Evolutionary conservation across 1,140 invertebrate genomes (phyloP).

Genomic region (Drosophila cardini): DNA sequence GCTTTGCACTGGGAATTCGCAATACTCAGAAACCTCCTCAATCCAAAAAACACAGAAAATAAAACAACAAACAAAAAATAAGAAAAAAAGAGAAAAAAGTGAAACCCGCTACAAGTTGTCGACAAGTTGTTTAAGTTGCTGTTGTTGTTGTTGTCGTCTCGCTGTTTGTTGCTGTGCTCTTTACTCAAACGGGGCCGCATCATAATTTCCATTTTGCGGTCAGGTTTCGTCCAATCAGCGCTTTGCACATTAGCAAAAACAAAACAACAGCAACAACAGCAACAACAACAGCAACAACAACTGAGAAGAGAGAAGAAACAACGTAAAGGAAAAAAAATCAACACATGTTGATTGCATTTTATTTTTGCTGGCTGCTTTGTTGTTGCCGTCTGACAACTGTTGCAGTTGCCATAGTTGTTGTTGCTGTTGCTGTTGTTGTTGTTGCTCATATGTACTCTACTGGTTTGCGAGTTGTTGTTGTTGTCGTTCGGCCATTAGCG

Average conservation of each 20-base stretch:
- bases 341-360: constrained; percentile 80
- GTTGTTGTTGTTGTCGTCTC: constrained; percentile 55
- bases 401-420: constrained; percentile 41
- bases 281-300: too few relatives aligned
- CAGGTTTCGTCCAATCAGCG: constrained; percentile 81
- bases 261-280: constrained; percentile 49
- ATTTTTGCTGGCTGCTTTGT: constrained; percentile 61
- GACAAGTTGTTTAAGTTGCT: constrained; percentile 49
- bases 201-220: constrained; percentile 83
- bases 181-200: constrained; percentile 79
- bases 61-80: not conserved
- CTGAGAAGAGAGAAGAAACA: constrained; percentile 17
- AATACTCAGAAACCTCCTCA: constrained; percentile 61
- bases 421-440: constrained; percentile 46
- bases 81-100: constrained; percentile 52
- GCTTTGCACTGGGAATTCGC: constrained; percentile 47
- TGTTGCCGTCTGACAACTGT: constrained; percentile 67
- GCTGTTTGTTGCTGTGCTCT: constrained; percentile 67
- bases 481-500: constrained; percentile 72
- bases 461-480: constrained; percentile 31
- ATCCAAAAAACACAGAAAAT: constrained; percentile 21
- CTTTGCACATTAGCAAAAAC: constrained; percentile 77
- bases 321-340: constrained; percentile 32
- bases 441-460: constrained; percentile 23
- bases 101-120: constrained; percentile 68